Base-by-base conservation (phyloP, 2,797 vertebrate genomes). In the Hydrocynus forskahlii region DNA sequence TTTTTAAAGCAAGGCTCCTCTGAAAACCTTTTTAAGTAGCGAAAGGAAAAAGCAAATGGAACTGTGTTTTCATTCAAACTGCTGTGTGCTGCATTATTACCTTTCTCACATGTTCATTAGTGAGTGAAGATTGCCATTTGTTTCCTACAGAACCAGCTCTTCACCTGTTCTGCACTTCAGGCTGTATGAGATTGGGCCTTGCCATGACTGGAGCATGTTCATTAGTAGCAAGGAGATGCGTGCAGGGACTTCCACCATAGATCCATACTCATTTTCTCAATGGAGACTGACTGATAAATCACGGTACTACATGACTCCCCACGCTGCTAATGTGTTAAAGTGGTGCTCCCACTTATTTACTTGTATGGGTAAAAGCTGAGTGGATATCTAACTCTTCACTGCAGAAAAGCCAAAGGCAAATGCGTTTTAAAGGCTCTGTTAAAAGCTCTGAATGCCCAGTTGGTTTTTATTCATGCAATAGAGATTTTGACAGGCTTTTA, bases 201-300 rank as follows among this genome's bases (percentile, higher is more conserved):
- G 25, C 52, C 38, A 29, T 75, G 50, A 38, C 82, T 38, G 66
- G 19, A 82, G 57, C 35, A 38, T 29, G 19, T 76, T 38, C 66
- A 81, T 70, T 76, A 81, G 68, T 21, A 74, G 54, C 29, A 40
- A 29, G 50, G 55, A 70, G 21, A 70, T 78, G 59, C 68, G 82
- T 19, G 7, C 40, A 70, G 78, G 52, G 38, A 74, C 19, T 54
- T 77, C 72, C 71, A 75, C 40, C 43, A 73, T 23, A 71, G 82
- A 81, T 86, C 78, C 79, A 83, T 88, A 88, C 72, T 85, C 52
- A 84, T 88, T 87, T 88, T 86, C 85, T 88, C 81, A 85, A 85
- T 83, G 81, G 78, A 79, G 35, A 76, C 25, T n/a, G 50, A 57
- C 8, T 17, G 43, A 84, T 88, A 82, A 83, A 87, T 89, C 81